Percentiles rank a stretch among this genome's conserved stretches.
phyloP scores from a whole-genome alignment of 2,888 invertebrate genomes.

The Trissolcus japonicus region DNA sequence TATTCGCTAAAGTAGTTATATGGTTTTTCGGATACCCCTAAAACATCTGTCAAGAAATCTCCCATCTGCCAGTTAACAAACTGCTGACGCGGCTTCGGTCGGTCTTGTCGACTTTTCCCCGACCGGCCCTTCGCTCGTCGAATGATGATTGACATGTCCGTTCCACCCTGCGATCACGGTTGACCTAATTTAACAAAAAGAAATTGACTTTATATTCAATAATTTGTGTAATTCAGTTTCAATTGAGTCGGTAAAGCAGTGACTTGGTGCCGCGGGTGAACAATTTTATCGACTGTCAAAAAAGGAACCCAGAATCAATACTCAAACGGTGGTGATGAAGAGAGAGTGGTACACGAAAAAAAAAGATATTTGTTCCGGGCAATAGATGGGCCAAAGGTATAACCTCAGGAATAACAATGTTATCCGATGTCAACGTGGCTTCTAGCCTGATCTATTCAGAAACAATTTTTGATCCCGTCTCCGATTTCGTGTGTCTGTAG shows the following conservation, averaged over 20 bases:
- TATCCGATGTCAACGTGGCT: constrained; percentile 17
- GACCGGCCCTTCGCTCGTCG: neutral
- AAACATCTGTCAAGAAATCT: constrained; percentile 30
- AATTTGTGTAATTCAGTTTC: neutral
- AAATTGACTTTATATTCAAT: neutral
- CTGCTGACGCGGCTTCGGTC: constrained; percentile 35
- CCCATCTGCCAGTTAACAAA: constrained; percentile 41
- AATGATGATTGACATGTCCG: constrained; percentile 24
- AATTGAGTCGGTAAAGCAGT: constrained; percentile 10
- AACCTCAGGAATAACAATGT: constrained; percentile 25
- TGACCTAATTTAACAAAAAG: neutral
- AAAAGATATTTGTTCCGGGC: constrained; percentile 37
- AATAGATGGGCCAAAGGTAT: constrained; percentile 36
- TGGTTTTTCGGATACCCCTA: constrained; percentile 9
- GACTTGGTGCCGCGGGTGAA: neutral
- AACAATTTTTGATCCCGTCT: too few relatives aligned
- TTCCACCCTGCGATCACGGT: neutral
- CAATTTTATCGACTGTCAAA: constrained; percentile 37
- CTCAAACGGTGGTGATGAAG: constrained; percentile 8
- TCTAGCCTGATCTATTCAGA: neutral
- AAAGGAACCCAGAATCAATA: constrained; percentile 31
- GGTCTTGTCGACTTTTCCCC: constrained; percentile 21
- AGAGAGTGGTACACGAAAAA: constrained; percentile 20
- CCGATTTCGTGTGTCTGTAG: too few relatives aligned
- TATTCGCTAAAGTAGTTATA: constrained; percentile 4